These are phyloP conservation scores for Glossosoma conforme DNA, from an alignment of 1,140 invertebrate species.

Conservation along the genomic window DNA sequence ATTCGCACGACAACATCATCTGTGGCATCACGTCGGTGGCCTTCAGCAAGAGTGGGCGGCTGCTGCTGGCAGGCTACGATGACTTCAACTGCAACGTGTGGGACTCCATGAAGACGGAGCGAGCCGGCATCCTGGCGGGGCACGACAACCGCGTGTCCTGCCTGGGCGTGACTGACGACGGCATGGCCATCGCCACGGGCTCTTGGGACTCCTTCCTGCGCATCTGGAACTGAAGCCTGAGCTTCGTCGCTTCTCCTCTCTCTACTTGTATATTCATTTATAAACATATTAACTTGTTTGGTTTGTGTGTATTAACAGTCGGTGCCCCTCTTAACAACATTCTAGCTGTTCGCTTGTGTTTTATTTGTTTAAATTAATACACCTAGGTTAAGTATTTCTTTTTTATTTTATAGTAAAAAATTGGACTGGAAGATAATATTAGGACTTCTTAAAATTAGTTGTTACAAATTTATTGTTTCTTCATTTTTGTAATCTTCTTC, in stretches of 20 bases:
- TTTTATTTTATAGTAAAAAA: too few relatives aligned
- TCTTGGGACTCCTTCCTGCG: constrained; percentile 93
- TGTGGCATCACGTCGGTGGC: constrained; percentile 94
- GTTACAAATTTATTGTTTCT: too few relatives aligned
- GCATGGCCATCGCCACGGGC: constrained; percentile 89
- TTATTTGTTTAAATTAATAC: too few relatives aligned
- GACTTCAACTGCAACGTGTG: constrained; percentile 96
- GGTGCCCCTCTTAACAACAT: not conserved
- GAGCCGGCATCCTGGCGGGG: constrained; percentile 85
- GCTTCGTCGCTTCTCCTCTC: not conserved
- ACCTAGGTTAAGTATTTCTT: too few relatives aligned
- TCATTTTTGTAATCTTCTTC: too few relatives aligned
- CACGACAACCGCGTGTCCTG: constrained; percentile 92
- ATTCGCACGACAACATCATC: constrained; percentile 95
- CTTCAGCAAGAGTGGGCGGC: constrained; percentile 88
- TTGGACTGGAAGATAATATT: too few relatives aligned
- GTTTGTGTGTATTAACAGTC: too few relatives aligned
- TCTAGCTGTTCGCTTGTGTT: not conserved
- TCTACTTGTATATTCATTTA: too few relatives aligned
- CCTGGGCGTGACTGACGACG: constrained; percentile 88
- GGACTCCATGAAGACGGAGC: constrained; percentile 93
- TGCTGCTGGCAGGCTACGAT: constrained; percentile 89
- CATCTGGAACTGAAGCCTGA: constrained; percentile 79
- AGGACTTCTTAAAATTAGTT: too few relatives aligned
- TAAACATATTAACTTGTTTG: too few relatives aligned